These are phyloP conservation scores for Andricus grossulariae DNA, from an alignment of 1,140 invertebrate species.

Conservation along the genomic window DNA sequence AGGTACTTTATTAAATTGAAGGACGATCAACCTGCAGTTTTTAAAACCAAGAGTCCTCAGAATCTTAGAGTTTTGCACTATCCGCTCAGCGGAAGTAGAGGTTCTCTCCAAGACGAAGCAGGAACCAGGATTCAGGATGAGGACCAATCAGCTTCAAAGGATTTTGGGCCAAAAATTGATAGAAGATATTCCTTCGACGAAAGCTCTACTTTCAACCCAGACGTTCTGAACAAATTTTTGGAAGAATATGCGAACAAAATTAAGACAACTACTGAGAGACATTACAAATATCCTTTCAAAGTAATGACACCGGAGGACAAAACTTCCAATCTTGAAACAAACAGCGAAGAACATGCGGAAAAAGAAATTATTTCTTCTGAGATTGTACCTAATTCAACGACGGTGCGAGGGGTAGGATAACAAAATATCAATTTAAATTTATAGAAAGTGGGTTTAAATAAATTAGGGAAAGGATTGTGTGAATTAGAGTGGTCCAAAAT, in stretches of 20 bases:
- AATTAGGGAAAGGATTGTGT: too few species aligned
- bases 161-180: slow-evolving; percentile 43
- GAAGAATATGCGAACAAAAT: slow-evolving; percentile 79
- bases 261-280: slow-evolving; percentile 67
- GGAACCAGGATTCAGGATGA: slow-evolving; percentile 43
- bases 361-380: slow-evolving; percentile 16
- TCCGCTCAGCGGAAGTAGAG: slow-evolving; percentile 44
- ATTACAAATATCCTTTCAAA: slow-evolving; percentile 50
- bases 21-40: slow-evolving; percentile 49
- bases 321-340: neutral
- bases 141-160: slow-evolving; percentile 25
- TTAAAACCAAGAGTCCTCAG: slow-evolving; percentile 48
- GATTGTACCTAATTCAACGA: neutral
- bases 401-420: neutral
- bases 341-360: neutral
- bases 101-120: slow-evolving; percentile 42
- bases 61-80: slow-evolving; percentile 42
- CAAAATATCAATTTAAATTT: neutral
- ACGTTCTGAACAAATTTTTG: slow-evolving; percentile 78
- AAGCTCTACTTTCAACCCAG: slow-evolving; percentile 72
- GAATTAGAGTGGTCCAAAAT: too few species aligned
- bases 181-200: slow-evolving; percentile 61
- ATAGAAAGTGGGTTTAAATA: too few species aligned
- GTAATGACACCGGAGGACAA: slow-evolving; percentile 31
- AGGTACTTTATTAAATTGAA: slow-evolving; percentile 56